Evolutionary conservation across 23 tunicate genomes (phyloP), one percentile per base, ranked within the genome.

Genomic region (Ascidia mentula): DNA sequence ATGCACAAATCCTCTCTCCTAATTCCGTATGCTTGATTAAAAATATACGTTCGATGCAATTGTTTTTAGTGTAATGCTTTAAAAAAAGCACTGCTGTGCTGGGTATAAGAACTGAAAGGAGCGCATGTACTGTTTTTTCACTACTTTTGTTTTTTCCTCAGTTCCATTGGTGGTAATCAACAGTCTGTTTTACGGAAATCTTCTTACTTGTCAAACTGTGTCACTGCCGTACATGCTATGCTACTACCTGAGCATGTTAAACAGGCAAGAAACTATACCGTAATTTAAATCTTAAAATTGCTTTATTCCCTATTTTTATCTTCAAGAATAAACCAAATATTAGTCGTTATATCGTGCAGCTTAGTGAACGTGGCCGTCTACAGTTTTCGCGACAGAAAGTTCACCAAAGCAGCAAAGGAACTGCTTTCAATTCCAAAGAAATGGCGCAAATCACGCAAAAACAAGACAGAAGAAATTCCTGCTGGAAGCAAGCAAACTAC

Each of bases 291-390:
- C n/a, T n/a, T n/a, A n/a, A n/a, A n/a, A n/a, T n/a, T n/a, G n/a
- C n/a, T n/a, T n/a, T n/a, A n/a, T n/a, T n/a, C n/a, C n/a, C n/a
- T n/a, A n/a, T n/a, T n/a, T n/a, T n/a, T n/a, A n/a, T n/a, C n/a
- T n/a, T n/a, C n/a, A n/a, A n/a, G n/a, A n/a, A n/a, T n/a, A 53
- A 53, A 53, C 65, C 22, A 53, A 6, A 53, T 53, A 6, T 53
- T 9, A 53, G 22, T 53, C n/a, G n/a, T n/a, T n/a, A n/a, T 53
- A 20, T 53, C 13, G 22, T 9, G 4, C 65, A 53, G 65, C 13
- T 53, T 53, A 9, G 65, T 53, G 65, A 53, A 53, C 65, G 65
- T 53, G 65, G 65, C 24, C 7, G 65, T 53, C 24, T 53, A 53
- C 65, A 53, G 65, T 53, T 53, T 53, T 9, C 65, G 65, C 13